A percentile compares a stretch with the other conserved stretches of the same genome.
Evolutionary conservation across 2,888 invertebrate species (phyloP).

Genomic region (Julus scandinavius): DNA sequence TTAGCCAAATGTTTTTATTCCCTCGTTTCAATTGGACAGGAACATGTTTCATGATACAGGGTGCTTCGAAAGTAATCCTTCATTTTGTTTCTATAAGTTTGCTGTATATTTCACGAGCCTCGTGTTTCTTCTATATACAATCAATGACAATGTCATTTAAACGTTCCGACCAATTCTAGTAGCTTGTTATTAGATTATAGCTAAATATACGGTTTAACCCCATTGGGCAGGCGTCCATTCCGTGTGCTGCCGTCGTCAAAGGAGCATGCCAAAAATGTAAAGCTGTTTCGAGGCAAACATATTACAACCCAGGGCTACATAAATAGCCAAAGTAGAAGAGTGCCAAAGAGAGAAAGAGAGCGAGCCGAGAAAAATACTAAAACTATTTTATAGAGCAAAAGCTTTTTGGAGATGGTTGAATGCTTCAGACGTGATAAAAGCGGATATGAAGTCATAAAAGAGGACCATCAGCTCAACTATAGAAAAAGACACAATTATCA

Average conservation of each 20-base stretch:
- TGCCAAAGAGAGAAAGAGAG: slow-evolving; percentile 30
- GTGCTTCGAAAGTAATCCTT: too few relatives aligned
- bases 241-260: background rate
- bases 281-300: slow-evolving; percentile 36
- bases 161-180: slow-evolving; percentile 13
- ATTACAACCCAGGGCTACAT: slow-evolving; percentile 41
- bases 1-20: too few relatives aligned
- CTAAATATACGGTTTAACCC: slow-evolving; percentile 39
- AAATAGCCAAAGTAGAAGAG: slow-evolving; percentile 46
- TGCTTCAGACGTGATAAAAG: slow-evolving; percentile 45
- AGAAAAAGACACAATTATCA: slow-evolving; percentile 46
- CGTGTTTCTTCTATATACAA: slow-evolving; percentile 22
- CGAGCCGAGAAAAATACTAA: slow-evolving; percentile 31
- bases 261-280: slow-evolving; percentile 40
- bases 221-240: slow-evolving; percentile 36
- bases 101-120: background rate
- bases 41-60: too few relatives aligned
- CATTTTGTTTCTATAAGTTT: too few relatives aligned
- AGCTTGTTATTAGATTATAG: slow-evolving; percentile 36
- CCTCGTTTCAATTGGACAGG: too few relatives aligned
- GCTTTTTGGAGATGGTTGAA: slow-evolving; percentile 46
- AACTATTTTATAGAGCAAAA: slow-evolving; percentile 46
- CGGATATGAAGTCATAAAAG: slow-evolving; percentile 44
- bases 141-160: slow-evolving; percentile 24
- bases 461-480: slow-evolving; percentile 37